phyloP scores from a whole-genome alignment of 2,113 vertebrate genomes.

The Pangasianodon gigas region DNA sequence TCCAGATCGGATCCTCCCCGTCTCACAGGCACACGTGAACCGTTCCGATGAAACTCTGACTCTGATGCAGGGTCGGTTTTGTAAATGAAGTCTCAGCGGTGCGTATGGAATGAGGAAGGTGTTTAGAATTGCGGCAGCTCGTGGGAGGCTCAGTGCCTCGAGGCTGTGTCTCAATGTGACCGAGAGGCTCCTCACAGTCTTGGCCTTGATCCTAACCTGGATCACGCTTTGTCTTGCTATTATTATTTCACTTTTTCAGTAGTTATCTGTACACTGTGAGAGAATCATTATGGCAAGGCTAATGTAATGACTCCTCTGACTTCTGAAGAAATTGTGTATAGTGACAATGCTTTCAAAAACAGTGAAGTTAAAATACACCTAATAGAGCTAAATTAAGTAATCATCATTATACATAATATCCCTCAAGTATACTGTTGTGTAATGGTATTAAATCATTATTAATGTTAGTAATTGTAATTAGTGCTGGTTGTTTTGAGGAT shows the following conservation, averaged over 20 bases:
- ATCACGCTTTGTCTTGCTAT: not conserved
- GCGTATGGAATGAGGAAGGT: conserved; percentile 17
- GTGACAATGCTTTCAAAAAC: not conserved
- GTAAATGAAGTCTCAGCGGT: not conserved
- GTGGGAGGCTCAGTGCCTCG: not conserved
- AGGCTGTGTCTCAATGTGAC: conserved; percentile 8
- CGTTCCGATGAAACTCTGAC: not conserved
- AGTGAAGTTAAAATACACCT: not conserved
- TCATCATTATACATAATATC: not conserved
- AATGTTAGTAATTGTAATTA: not conserved
- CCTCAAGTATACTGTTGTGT: not conserved
- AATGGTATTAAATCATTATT: not conserved
- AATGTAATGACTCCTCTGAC: not conserved
- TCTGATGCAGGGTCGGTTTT: not conserved
- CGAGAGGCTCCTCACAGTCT: not conserved
- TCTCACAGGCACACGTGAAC: not conserved
- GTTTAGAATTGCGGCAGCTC: not conserved
- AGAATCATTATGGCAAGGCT: not conserved
- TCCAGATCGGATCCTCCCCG: not conserved
- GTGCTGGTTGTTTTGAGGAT: not conserved
- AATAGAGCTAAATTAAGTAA: not conserved
- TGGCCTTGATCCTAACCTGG: conserved; percentile 43
- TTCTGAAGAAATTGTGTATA: not conserved
- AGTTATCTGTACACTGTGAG: not conserved
- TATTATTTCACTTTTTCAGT: not conserved